Evolutionary conservation across 2,888 invertebrate species (phyloP).

Genomic region (Oscheius sp.): DNA sequence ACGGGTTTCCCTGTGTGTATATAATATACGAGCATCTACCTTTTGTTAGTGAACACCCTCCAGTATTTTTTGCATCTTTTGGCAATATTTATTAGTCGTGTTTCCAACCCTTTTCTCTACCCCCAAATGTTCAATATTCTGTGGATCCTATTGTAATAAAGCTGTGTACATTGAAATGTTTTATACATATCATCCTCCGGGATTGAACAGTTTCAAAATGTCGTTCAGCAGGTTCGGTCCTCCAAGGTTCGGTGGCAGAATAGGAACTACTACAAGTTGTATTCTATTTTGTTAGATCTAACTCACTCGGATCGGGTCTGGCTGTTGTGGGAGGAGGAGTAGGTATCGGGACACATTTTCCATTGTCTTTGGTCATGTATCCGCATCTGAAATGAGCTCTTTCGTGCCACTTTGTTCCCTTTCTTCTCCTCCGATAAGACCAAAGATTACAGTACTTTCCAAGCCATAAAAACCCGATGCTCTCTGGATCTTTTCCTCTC

Average conservation of each 20-base stretch:
- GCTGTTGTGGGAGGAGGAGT: conserved; percentile 66
- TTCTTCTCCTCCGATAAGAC: conserved; percentile 12
- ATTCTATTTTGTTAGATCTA: too few species aligned
- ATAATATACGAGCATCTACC: not conserved
- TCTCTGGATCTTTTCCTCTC: too few species aligned
- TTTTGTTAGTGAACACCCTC: not conserved
- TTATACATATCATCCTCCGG: not conserved
- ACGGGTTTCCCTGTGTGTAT: not conserved
- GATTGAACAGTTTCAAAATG: not conserved
- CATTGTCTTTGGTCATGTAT: conserved; percentile 57
- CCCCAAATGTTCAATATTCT: not conserved
- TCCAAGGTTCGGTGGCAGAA: not conserved
- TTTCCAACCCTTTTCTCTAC: not conserved
- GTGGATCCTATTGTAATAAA: conserved; percentile 5
- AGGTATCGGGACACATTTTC: conserved; percentile 63
- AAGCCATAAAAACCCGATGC: conserved; percentile 5
- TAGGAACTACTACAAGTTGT: not conserved
- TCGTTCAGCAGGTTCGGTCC: not conserved
- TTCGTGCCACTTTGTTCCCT: not conserved
- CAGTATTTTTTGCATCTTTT: conserved; percentile 1
- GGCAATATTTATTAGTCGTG: not conserved
- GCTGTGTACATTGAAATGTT: not conserved
- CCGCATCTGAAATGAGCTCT: conserved; percentile 56
- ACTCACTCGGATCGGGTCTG: conserved; percentile 46
- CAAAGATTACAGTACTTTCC: conserved; percentile 18